Evolutionary conservation across 2,113 vertebrate species (phyloP).

Genomic region (Cervus canadensis): DNA sequence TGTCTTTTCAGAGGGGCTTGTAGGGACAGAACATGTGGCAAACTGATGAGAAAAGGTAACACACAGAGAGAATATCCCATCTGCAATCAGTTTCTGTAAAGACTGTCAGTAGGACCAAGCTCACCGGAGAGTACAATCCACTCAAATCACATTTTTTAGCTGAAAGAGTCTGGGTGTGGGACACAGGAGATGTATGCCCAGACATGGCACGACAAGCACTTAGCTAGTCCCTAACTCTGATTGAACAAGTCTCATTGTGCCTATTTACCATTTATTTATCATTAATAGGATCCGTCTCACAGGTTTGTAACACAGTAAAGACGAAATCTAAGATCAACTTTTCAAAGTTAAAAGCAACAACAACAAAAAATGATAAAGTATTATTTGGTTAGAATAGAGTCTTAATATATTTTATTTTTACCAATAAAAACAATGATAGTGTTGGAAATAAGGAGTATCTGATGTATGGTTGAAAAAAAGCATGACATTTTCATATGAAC

Average conservation of each 20-base stretch:
- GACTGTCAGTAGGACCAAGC: background rate
- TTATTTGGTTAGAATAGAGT: background rate
- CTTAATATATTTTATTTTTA: slow-evolving; percentile 29
- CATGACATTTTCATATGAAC: background rate
- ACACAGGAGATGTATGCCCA: too few species aligned
- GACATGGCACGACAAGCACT: too few species aligned
- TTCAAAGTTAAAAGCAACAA: slow-evolving; percentile 1
- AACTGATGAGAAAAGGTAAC: background rate
- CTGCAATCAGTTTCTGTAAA: background rate
- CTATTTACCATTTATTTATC: background rate
- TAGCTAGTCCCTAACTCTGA: too few species aligned
- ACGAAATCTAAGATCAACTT: background rate
- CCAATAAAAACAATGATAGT: background rate
- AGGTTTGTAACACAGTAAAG: background rate
- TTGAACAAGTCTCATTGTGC: background rate
- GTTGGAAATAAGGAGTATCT: background rate
- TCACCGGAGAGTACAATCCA: background rate
- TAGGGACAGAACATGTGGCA: background rate
- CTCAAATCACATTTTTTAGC: background rate
- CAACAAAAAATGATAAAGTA: background rate
- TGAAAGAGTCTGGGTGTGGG: background rate
- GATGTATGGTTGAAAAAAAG: background rate
- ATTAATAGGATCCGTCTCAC: background rate
- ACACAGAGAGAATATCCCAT: background rate
- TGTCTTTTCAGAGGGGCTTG: background rate